phyloP scores from a whole-genome alignment of 2,888 invertebrate genomes.

The Allophyes oxyacanthae region DNA sequence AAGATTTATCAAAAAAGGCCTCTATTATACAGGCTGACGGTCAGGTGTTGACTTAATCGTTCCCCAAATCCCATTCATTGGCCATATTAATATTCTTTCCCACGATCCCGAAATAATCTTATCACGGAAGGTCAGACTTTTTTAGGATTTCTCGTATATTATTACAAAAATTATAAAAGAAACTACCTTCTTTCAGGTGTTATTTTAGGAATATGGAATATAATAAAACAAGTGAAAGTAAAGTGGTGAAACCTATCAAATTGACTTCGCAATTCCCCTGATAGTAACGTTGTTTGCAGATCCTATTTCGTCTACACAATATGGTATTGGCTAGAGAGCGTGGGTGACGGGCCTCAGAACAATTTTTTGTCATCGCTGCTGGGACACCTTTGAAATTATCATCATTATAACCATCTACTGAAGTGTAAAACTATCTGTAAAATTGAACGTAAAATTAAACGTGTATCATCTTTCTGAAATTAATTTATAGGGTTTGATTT shows the following conservation, averaged over 20 bases:
- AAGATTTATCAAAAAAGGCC: constrained; percentile 62
- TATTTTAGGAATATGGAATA: neutral
- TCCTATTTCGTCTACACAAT: constrained; percentile 56
- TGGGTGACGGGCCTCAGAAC: constrained; percentile 56
- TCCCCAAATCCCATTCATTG: constrained; percentile 62
- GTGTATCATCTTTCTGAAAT: neutral
- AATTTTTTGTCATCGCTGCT: constrained; percentile 62
- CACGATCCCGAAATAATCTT: constrained; percentile 70
- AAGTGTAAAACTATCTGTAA: constrained; percentile 19
- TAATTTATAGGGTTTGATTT: neutral
- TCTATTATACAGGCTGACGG: constrained; percentile 63
- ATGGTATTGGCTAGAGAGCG: constrained; percentile 55
- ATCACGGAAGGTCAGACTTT: constrained; percentile 54
- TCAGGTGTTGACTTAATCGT: constrained; percentile 80
- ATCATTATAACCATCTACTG: constrained; percentile 57
- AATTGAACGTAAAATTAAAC: constrained; percentile 4
- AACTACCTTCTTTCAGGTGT: neutral
- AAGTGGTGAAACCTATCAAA: constrained; percentile 3
- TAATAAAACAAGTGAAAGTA: neutral
- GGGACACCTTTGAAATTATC: constrained; percentile 72
- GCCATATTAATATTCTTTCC: constrained; percentile 71
- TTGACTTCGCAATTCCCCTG: constrained; percentile 18
- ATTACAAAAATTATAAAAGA: neutral
- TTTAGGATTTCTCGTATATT: constrained; percentile 29
- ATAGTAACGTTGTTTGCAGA: constrained; percentile 58